Evolutionary conservation across 2,888 invertebrate genomes (phyloP).

Genomic region (Blastobasis lacticolella): DNA sequence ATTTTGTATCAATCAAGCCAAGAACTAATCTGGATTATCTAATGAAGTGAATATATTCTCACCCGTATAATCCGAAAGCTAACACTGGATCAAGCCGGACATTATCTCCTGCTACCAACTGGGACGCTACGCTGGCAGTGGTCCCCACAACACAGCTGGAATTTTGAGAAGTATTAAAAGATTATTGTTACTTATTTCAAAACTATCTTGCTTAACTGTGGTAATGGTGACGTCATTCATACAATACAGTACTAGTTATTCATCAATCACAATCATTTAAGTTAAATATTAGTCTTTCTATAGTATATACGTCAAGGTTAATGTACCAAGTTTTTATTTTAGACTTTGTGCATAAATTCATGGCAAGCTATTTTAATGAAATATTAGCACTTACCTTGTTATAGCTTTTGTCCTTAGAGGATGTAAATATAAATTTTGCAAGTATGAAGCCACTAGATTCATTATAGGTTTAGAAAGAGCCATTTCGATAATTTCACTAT

Average conservation of each 20-base stretch:
- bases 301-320: no score
- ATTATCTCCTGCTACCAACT: constrained; percentile 77
- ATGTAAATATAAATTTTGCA: constrained; percentile 82
- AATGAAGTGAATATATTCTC: constrained; percentile 21
- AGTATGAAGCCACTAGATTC: constrained; percentile 79
- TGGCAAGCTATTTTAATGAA: neutral
- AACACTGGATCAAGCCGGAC: constrained; percentile 79
- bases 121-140: constrained; percentile 82
- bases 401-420: constrained; percentile 86
- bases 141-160: constrained; percentile 81
- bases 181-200: no score
- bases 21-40: no score
- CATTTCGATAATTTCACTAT: constrained; percentile 53
- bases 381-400: constrained; percentile 77
- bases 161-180: constrained; percentile 7
- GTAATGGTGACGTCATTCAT: no score
- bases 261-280: no score
- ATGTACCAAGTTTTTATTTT: neutral
- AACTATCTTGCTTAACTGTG: no score
- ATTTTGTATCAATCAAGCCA: no score
- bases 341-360: neutral
- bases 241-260: no score
- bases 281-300: no score
- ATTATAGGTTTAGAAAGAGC: constrained; percentile 82
- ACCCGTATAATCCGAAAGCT: constrained; percentile 87